phyloP scores from a whole-genome alignment of 2,797 vertebrate genomes.

The Choloepus didactylus region DNA sequence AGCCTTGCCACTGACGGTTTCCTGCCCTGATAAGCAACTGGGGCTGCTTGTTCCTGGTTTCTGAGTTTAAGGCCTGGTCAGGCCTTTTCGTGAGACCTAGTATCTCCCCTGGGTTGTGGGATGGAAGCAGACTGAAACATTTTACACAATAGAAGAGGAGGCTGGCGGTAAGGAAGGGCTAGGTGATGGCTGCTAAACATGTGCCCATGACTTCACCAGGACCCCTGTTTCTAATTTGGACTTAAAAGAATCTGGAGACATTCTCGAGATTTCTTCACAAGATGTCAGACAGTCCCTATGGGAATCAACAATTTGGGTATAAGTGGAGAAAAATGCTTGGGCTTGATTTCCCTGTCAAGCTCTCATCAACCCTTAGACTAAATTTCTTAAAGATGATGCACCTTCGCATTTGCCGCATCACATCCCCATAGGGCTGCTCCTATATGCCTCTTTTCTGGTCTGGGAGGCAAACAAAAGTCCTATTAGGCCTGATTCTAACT shows the following conservation, averaged over 20 bases:
- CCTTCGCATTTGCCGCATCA: not conserved
- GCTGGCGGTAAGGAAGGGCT: too few relatives aligned
- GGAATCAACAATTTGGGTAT: not conserved
- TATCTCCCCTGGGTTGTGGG: too few relatives aligned
- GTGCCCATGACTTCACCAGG: too few relatives aligned
- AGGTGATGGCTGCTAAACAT: too few relatives aligned
- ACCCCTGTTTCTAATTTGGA: not conserved
- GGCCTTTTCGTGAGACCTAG: too few relatives aligned
- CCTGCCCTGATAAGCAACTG: too few relatives aligned
- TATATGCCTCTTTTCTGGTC: not conserved
- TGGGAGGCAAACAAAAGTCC: not conserved
- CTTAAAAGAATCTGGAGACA: not conserved
- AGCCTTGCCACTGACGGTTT: too few relatives aligned
- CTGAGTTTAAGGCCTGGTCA: too few relatives aligned
- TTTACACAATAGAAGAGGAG: too few relatives aligned
- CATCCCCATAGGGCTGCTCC: not conserved
- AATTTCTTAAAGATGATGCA: not conserved
- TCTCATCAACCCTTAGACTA: not conserved
- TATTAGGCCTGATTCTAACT: not conserved
- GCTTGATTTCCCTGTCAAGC: not conserved
- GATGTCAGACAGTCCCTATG: not conserved
- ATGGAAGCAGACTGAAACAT: too few relatives aligned
- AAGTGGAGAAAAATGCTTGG: not conserved
- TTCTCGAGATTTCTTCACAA: not conserved
- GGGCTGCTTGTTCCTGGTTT: too few relatives aligned